phyloP scores from a whole-genome alignment of 2,113 vertebrate genomes.

The Girardinichthys multiradiatus region DNA sequence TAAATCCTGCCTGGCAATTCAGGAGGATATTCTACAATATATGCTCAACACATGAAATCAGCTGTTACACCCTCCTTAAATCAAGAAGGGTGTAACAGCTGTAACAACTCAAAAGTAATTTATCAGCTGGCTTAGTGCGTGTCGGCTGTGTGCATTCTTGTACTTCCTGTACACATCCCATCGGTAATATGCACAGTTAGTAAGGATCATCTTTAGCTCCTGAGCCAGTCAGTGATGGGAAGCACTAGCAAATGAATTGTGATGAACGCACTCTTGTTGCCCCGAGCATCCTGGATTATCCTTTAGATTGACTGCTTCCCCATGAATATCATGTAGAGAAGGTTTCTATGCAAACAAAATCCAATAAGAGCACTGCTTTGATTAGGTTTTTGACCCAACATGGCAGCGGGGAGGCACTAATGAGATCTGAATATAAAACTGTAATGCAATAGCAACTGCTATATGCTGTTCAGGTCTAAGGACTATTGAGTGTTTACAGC shows the following conservation, averaged over 20 bases:
- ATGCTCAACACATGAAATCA: conserved; percentile 26
- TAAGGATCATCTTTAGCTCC: conserved; percentile 61
- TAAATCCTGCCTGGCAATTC: conserved; percentile 46
- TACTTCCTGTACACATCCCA: conserved; percentile 15
- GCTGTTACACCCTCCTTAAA: conserved; percentile 31
- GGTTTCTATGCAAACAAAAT: conserved; percentile 45
- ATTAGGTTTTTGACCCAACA: conserved; percentile 32
- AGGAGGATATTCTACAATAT: conserved; percentile 27
- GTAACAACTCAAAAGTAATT: conserved; percentile 56
- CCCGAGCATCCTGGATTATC: conserved; percentile 70
- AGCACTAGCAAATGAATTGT: conserved; percentile 72
- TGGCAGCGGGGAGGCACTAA: conserved; percentile 8
- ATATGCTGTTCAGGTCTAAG: neutral
- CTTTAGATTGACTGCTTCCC: conserved; percentile 65
- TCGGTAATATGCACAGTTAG: conserved; percentile 52
- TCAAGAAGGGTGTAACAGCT: no score
- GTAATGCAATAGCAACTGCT: neutral
- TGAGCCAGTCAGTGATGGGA: conserved; percentile 63
- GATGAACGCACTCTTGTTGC: conserved; percentile 66
- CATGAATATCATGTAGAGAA: conserved; percentile 49
- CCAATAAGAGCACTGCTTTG: conserved; percentile 28
- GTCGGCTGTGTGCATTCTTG: conserved; percentile 9
- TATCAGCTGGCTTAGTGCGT: conserved; percentile 53
- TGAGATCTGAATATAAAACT: neutral
- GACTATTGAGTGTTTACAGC: no score